Evolutionary conservation across 1,140 invertebrate species (phyloP).

Genomic region (Drosophila nebulosa): DNA sequence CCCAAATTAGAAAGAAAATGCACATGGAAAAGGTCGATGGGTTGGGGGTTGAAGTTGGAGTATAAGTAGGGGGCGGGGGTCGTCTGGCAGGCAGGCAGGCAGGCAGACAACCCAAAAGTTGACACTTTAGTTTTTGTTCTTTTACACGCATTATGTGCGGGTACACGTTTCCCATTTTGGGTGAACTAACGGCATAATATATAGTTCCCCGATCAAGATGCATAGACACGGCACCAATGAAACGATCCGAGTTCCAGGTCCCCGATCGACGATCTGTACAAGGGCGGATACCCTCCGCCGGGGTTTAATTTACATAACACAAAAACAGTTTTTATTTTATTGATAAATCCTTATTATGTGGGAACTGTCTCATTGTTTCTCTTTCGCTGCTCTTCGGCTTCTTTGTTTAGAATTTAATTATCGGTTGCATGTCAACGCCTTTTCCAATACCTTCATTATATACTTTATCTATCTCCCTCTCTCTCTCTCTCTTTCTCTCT

Average conservation of each 20-base stretch:
- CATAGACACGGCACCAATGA: constrained; percentile 58
- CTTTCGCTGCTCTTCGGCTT: constrained; percentile 4
- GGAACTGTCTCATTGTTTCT: constrained; percentile 42
- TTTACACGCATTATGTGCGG: constrained; percentile 62
- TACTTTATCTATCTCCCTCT: background rate
- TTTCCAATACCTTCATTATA: constrained; percentile 72
- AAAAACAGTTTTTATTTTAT: constrained; percentile 63
- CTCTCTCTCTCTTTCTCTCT: background rate
- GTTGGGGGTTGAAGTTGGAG: background rate
- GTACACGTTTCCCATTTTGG: constrained; percentile 53
- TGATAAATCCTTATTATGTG: constrained; percentile 76
- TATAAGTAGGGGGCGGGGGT: background rate
- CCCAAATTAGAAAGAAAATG: constrained; percentile 73
- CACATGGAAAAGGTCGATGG: constrained; percentile 14
- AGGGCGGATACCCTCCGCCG: constrained; percentile 10
- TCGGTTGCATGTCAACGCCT: constrained; percentile 73
- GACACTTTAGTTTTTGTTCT: constrained; percentile 61
- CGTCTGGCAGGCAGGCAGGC: too few species aligned
- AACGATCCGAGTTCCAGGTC: constrained; percentile 18
- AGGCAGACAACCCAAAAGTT: constrained; percentile 48
- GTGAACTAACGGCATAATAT: constrained; percentile 52
- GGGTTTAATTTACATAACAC: constrained; percentile 58
- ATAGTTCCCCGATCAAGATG: constrained; percentile 61
- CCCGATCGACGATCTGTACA: constrained; percentile 8
- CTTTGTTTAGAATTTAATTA: constrained; percentile 65